These are phyloP conservation scores for Macaca fascicularis DNA, from an alignment of 2,113 vertebrate genomes.

Conservation along the genomic window DNA sequence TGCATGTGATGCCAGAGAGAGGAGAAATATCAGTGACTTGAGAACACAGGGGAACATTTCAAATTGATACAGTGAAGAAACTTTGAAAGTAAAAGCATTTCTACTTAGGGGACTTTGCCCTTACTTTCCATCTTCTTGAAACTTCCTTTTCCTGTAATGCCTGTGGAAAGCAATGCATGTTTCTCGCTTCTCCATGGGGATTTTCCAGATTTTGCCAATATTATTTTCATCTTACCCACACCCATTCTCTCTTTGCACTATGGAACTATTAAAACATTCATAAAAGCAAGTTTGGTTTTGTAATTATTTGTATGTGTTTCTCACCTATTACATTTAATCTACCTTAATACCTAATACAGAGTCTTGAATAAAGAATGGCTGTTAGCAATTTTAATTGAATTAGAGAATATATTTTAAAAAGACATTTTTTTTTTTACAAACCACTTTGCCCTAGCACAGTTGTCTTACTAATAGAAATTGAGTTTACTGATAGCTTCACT, in stretches of 20 bases:
- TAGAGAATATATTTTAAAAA: neutral
- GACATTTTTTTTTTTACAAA: neutral
- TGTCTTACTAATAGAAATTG: constrained; percentile 2
- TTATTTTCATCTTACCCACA: neutral
- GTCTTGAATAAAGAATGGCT: neutral
- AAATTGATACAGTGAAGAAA: neutral
- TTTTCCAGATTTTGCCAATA: neutral
- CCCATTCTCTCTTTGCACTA: neutral
- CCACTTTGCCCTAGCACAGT: neutral
- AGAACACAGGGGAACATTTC: neutral
- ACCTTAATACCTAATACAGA: neutral
- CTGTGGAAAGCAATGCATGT: neutral
- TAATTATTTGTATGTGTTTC: constrained; percentile 3
- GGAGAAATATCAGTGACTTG: neutral
- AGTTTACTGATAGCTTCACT: neutral
- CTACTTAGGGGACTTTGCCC: neutral
- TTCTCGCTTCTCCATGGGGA: neutral
- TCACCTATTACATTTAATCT: neutral
- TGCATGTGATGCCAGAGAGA: neutral
- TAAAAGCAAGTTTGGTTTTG: neutral
- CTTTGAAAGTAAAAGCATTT: neutral
- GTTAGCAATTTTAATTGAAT: neutral
- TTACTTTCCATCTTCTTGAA: neutral
- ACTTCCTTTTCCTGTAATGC: neutral
- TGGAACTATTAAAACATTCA: neutral